phyloP scores from a whole-genome alignment of 2,888 invertebrate species.

The Xylota sylvarum region DNA sequence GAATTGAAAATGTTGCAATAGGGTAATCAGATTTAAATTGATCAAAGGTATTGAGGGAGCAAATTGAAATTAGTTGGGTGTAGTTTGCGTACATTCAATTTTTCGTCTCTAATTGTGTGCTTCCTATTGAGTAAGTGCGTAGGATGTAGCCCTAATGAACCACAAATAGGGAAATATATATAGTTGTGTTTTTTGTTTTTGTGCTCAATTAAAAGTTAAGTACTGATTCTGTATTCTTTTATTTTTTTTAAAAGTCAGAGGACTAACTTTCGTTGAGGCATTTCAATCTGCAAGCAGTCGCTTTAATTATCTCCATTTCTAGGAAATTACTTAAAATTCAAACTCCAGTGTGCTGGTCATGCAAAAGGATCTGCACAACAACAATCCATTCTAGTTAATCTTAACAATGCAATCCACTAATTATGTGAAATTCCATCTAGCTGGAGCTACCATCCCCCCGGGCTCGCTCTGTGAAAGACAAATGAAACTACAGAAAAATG shows the following conservation, averaged over 20 bases:
- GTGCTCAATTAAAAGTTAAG: background rate
- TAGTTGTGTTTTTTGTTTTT: background rate
- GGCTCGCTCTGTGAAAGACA: constrained; percentile 14
- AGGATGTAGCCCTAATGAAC: background rate
- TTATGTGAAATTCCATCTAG: constrained; percentile 68
- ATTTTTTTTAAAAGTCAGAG: background rate
- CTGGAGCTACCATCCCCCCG: background rate
- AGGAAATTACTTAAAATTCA: constrained; percentile 18
- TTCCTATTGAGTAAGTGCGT: background rate
- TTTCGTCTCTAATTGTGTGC: background rate
- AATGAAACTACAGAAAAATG: constrained; percentile 69
- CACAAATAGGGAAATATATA: background rate
- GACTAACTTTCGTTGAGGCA: constrained; percentile 16
- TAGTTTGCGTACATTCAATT: background rate
- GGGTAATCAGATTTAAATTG: constrained; percentile 52
- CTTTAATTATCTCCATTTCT: constrained; percentile 34
- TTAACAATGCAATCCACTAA: constrained; percentile 74
- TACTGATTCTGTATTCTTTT: no score
- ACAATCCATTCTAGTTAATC: constrained; percentile 68
- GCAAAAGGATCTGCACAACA: constrained; percentile 13
- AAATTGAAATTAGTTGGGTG: constrained; percentile 31
- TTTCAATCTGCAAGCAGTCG: constrained; percentile 36
- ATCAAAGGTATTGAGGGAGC: constrained; percentile 36
- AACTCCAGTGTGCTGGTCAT: constrained; percentile 15
- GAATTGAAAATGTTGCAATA: constrained; percentile 27